Percentiles rank a stretch among this genome's conserved stretches.
phyloP scores from a whole-genome alignment of 2,888 invertebrate genomes.

The Xanthia icteritia region DNA sequence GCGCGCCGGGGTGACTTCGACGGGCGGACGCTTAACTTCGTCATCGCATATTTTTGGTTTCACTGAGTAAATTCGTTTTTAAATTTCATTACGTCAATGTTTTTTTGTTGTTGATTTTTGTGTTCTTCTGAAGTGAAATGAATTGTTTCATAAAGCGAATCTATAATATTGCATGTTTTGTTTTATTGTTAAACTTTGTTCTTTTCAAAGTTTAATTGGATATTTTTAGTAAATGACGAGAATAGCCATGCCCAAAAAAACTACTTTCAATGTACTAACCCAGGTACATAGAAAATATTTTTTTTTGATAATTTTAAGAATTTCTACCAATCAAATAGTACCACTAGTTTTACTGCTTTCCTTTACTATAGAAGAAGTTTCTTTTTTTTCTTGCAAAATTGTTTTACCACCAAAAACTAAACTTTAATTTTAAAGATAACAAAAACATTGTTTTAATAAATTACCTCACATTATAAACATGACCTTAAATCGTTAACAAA shows the following conservation, averaged over 20 bases:
- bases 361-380: neutral
- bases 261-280: too few species aligned
- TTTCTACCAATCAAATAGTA: too few species aligned
- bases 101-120: neutral
- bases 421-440: neutral
- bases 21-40: conserved; percentile 64
- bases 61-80: conserved; percentile 2
- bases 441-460: conserved; percentile 41
- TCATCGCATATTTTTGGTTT: conserved; percentile 64
- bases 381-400: neutral
- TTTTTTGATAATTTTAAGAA: too few species aligned
- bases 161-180: too few species aligned
- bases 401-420: neutral
- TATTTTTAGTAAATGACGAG: too few species aligned
- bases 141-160: neutral
- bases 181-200: too few species aligned
- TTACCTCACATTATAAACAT: conserved; percentile 42
- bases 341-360: too few species aligned
- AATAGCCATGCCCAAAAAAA: too few species aligned
- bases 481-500: conserved; percentile 62
- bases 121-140: neutral
- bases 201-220: too few species aligned
- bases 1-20: conserved; percentile 77
- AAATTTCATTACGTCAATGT: neutral
- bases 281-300: too few species aligned